phyloP scores from a whole-genome alignment of 1,140 invertebrate species.

The Dolichoris vasculosae region DNA sequence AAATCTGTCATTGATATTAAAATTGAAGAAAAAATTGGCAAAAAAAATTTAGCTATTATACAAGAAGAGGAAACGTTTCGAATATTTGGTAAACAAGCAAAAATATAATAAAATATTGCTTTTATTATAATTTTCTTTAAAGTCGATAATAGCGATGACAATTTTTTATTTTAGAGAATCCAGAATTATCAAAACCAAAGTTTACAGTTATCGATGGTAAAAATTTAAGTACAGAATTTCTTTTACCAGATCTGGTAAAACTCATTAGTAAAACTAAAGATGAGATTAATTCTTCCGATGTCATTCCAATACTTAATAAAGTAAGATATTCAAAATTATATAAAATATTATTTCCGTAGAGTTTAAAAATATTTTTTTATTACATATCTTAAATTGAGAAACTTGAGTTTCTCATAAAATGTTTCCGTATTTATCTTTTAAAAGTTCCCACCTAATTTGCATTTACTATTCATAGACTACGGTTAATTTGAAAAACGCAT shows the following conservation, averaged over 20 bases:
- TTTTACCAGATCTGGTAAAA: conserved; percentile 62
- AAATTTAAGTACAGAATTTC: conserved; percentile 66
- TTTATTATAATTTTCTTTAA: background rate
- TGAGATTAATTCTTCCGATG: conserved; percentile 65
- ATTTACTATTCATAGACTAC: too few relatives aligned
- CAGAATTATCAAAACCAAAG: conserved; percentile 69
- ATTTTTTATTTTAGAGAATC: conserved; percentile 65
- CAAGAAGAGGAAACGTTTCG: conserved; percentile 67
- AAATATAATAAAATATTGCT: background rate
- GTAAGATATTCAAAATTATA: conserved; percentile 54
- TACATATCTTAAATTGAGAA: too few relatives aligned
- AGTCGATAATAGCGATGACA: background rate
- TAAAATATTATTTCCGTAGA: background rate
- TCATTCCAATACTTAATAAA: conserved; percentile 67
- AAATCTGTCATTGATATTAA: conserved; percentile 68
- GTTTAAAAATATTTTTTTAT: background rate
- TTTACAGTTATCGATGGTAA: conserved; percentile 63
- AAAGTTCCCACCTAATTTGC: too few relatives aligned
- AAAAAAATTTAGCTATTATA: conserved; percentile 68
- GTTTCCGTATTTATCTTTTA: too few relatives aligned
- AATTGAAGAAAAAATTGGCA: conserved; percentile 66
- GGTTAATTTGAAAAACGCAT: too few relatives aligned
- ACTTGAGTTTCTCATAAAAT: too few relatives aligned
- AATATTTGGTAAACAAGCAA: conserved; percentile 65
- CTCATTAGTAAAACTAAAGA: conserved; percentile 62